Evolutionary conservation across 1,140 invertebrate genomes (phyloP), one percentile per base, ranked within the genome.

Genomic region (Bombus confusus): DNA sequence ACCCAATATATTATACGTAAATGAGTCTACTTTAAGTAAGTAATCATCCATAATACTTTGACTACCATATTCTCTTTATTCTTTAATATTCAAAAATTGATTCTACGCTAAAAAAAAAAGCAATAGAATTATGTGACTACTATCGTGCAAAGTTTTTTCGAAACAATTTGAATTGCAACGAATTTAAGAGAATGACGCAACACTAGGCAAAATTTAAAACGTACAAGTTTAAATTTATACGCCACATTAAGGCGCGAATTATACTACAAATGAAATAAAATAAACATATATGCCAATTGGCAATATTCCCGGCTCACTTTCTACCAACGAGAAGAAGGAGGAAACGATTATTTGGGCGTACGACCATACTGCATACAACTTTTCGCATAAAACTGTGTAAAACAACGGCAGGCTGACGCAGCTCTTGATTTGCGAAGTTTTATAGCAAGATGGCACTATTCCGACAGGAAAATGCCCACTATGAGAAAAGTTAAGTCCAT

Each of bases 211-310:
- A 9, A 41, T 31, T 52, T 31, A 68, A 39, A 31, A 10, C 34
- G 12, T 25, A 25, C 41, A 41, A 79, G 47, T 57, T 68, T 71
- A 72, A 52, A 84, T 72, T 84, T 72, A 79, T 62, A 25, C 31
- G 15, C 25, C 9, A 43, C 34, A 47, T 78, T 80, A 79, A 79
- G 39, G 18, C 12, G 28, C n/a, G 39, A 84, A 79, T 79, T 79
- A 37, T 79, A 72, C 68, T 68, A 68, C n/a, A 28, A 77, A 57
- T n/a, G 34, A 64, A 85, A 41, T 81, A 68, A 85, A 85, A 34
- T n/a, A 85, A 78, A 41, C 71, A 81, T 81, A 74, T 62, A 74
- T 72, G 83, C 78, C 83, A 85, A 85, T 85, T 85, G 83, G 59
- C 71, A 85, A 85, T 85, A 80, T 74, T 75, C 78, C 83, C 78